phyloP scores from a whole-genome alignment of 2,797 vertebrate genomes.

The Psittacula derbiana region DNA sequence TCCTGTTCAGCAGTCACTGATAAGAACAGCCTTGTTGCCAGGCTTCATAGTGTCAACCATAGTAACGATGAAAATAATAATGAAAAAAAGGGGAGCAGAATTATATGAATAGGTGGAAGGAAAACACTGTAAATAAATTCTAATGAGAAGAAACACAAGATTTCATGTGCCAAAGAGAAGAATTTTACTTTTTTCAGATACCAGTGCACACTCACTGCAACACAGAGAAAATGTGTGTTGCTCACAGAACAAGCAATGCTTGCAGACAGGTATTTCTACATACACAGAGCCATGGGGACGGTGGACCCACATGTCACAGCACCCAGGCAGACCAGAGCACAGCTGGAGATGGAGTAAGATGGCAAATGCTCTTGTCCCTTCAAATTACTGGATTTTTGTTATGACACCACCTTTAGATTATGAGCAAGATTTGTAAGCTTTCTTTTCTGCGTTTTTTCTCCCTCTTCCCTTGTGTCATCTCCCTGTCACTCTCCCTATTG shows the following conservation, averaged over 20 bases:
- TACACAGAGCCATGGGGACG: neutral
- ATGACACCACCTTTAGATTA: neutral
- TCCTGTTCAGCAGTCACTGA: neutral
- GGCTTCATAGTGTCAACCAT: neutral
- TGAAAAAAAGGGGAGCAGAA: neutral
- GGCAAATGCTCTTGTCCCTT: neutral
- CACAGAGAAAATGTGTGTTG: neutral
- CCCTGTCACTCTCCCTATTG: neutral
- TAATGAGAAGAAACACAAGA: neutral
- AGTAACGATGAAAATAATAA: neutral
- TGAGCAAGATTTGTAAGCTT: neutral
- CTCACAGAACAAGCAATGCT: neutral
- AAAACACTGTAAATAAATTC: neutral
- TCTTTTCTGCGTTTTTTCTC: neutral
- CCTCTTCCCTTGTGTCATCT: neutral
- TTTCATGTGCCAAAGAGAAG: neutral
- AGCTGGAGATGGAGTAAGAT: neutral
- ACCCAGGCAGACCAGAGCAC: rapidly evolving
- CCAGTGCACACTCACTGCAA: neutral
- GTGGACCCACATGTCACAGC: neutral
- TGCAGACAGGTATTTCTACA: neutral
- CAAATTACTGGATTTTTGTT: neutral
- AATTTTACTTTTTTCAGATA: neutral
- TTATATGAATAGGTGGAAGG: neutral
- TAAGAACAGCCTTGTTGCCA: neutral